These are phyloP conservation scores for Bathynomus jamesi DNA, from an alignment of 1,140 invertebrate genomes.

Conservation along the genomic window DNA sequence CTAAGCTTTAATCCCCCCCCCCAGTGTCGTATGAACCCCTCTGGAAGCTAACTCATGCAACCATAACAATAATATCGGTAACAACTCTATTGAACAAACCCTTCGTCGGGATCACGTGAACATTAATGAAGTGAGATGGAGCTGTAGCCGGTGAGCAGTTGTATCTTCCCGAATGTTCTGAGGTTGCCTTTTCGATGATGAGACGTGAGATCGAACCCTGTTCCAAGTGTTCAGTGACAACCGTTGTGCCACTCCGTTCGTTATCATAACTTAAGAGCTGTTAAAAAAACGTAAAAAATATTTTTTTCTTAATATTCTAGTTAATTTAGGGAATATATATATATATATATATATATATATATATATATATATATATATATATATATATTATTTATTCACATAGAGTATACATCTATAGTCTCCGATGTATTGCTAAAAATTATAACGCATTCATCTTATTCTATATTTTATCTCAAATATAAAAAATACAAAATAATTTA, in stretches of 20 bases:
- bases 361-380: constrained; percentile 8
- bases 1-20: too few relatives aligned
- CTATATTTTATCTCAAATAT: too few relatives aligned
- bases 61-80: too few relatives aligned
- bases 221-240: constrained; percentile 4
- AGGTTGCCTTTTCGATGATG: constrained; percentile 3
- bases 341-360: constrained; percentile 15
- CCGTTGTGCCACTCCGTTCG: constrained; percentile 7
- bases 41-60: too few relatives aligned
- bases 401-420: not conserved
- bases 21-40: too few relatives aligned
- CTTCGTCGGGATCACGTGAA: constrained; percentile 10
- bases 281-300: not conserved
- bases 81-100: not conserved
- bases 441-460: too few relatives aligned
- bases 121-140: constrained; percentile 12
- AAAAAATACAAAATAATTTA: too few relatives aligned
- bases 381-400: not conserved
- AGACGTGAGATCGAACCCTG: constrained; percentile 8
- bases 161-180: constrained; percentile 15
- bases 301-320: too few relatives aligned
- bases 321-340: too few relatives aligned
- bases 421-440: not conserved
- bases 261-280: constrained; percentile 21
- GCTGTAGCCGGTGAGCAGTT: constrained; percentile 15